Evolutionary conservation across 2,888 invertebrate genomes (phyloP).

Genomic region (Anaspis maculata): DNA sequence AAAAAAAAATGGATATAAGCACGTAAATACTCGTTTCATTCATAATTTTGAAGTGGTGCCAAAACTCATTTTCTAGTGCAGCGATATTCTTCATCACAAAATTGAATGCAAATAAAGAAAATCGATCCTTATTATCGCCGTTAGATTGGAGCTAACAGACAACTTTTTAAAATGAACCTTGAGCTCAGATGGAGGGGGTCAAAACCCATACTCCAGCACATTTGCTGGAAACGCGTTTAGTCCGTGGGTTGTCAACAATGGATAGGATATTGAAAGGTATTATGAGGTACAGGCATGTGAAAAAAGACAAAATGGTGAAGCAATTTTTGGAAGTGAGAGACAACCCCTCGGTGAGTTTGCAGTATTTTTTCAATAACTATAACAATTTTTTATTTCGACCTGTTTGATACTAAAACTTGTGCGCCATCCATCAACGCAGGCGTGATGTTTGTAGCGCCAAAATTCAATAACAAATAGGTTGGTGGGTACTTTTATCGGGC

Average conservation of each 20-base stretch:
- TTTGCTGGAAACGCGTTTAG: not conserved
- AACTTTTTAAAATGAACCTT: constrained; percentile 1
- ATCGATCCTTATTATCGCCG: not conserved
- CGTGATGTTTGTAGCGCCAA: not conserved
- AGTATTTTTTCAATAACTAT: not conserved
- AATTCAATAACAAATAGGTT: not conserved
- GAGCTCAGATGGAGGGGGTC: constrained; percentile 1
- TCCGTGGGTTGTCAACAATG: no score
- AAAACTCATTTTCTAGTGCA: no score
- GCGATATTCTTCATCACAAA: no score
- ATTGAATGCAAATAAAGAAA: no score
- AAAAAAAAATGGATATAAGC: no score
- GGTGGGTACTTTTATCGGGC: no score
- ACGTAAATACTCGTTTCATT: no score
- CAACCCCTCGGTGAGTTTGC: constrained; percentile 68
- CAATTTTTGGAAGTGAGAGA: constrained; percentile 86
- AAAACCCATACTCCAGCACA: not conserved
- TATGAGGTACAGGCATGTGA: constrained; percentile 77
- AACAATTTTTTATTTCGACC: not conserved
- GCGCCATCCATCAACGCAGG: no score
- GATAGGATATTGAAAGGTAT: constrained; percentile 84
- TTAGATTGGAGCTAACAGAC: not conserved
- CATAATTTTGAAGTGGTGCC: no score
- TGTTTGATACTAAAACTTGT: no score
- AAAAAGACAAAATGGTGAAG: constrained; percentile 79